These are phyloP conservation scores for Phthorimaea operculella DNA, from an alignment of 1,140 invertebrate species.

Conservation along the genomic window DNA sequence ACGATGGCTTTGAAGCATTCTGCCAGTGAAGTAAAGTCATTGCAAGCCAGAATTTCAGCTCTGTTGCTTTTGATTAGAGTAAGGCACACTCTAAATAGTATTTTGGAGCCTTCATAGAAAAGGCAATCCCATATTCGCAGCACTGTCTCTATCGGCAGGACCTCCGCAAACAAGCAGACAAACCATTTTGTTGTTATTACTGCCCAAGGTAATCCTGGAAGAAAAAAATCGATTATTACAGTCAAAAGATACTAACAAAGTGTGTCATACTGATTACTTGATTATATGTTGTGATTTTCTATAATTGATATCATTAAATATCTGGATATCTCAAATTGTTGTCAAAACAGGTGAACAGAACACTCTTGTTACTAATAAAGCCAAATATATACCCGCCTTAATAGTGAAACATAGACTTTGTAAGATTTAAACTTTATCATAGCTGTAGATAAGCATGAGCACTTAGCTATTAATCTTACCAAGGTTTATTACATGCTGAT, in stretches of 20 bases:
- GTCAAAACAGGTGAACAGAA: too few relatives aligned
- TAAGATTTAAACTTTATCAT: too few relatives aligned
- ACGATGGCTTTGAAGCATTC: conserved; percentile 83
- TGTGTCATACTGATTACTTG: not conserved
- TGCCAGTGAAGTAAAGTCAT: conserved; percentile 79
- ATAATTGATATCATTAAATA: too few relatives aligned
- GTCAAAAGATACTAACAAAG: conserved; percentile 4
- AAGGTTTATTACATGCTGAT: conserved; percentile 80
- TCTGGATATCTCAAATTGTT: too few relatives aligned
- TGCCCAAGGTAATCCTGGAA: conserved; percentile 81
- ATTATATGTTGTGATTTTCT: too few relatives aligned
- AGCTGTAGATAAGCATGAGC: too few relatives aligned
- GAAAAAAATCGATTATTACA: conserved; percentile 12
- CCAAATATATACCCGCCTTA: too few relatives aligned
- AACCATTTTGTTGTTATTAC: conserved; percentile 95
- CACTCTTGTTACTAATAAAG: too few relatives aligned
- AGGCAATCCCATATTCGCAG: conserved; percentile 95
- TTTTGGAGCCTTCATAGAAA: conserved; percentile 92
- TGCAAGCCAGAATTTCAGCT: conserved; percentile 76
- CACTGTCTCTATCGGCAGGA: conserved; percentile 91
- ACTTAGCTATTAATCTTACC: conserved; percentile 34
- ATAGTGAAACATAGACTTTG: too few relatives aligned
- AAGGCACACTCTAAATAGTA: conserved; percentile 85
- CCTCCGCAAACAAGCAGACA: conserved; percentile 91
- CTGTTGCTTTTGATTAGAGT: conserved; percentile 82